Base-by-base conservation (phyloP, 2,888 invertebrate genomes). In the Stenodema calcarata region DNA sequence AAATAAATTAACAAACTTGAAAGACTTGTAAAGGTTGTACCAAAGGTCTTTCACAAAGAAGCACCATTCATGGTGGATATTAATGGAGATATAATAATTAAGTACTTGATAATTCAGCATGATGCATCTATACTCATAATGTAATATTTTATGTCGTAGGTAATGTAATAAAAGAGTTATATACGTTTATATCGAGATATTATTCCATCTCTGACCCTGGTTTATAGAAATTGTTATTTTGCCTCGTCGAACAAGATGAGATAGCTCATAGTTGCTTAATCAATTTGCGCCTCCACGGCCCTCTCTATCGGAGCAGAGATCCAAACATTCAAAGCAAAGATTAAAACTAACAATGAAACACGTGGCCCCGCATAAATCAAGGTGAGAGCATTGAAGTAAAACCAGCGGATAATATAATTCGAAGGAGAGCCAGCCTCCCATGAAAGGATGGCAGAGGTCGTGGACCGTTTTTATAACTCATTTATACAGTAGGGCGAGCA, bases 321-420 rank as follows among this genome's bases (percentile, higher is more conserved):
- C 70, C 18, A 27, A 73, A 73, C 73, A 73, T 41, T 12, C 35
- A 41, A 41, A 30, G 73, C 70, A 80, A 80, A 80, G 80, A 50
- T 80, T 50, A 50, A 50, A 80, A 54, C 80, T 80, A 80, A 80
- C 80, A 80, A 80, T 80, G 28, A 54, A 35, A 30, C 27, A 27
- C 80, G 80, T 80, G 80, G 27, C 54, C 80, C 28, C 54, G 80
- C 80, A 80, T 80, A 80, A 80, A 80, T 80, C 80, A 54, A 80
- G 50, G 78, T 47, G 30, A 54, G 50, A 80, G 80, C 23, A 79
- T 11, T 50, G 79, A 79, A n/a, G 42, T 23, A 27, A 12, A 62
- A 23, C 62, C 62, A 50, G 28, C 28, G 80, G 27, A 54, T 50
- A 54, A 54, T 80, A 80, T 73, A 73, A 62, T 73, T 41, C 41